These are phyloP conservation scores for Holocentrus rufus DNA, from an alignment of 2,797 vertebrate genomes.

Conservation along the genomic window DNA sequence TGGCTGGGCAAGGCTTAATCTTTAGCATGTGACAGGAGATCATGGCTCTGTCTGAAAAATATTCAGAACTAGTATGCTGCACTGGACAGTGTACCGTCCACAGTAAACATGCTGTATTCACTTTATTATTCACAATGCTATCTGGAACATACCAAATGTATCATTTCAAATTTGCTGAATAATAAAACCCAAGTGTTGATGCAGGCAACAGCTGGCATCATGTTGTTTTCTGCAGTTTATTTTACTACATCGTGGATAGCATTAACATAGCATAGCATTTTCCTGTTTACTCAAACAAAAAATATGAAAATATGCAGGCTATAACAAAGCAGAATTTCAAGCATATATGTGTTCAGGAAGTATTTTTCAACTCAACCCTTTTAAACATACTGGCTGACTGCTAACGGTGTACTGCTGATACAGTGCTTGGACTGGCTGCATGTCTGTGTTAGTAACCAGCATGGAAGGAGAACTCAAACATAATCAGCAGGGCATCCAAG, in stretches of 20 bases:
- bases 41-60: slow-evolving; percentile 50
- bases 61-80: slow-evolving; percentile 44
- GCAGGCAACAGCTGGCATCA: neutral
- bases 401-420: neutral
- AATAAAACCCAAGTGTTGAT: neutral
- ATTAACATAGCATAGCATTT: neutral
- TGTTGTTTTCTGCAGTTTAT: neutral
- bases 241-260: neutral
- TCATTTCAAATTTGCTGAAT: neutral
- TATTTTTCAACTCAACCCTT: neutral
- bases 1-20: slow-evolving; percentile 58
- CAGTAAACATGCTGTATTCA: neutral
- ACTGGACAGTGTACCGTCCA: slow-evolving; percentile 24
- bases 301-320: neutral
- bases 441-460: neutral
- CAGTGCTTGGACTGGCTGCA: neutral
- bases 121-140: neutral
- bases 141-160: neutral
- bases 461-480: neutral
- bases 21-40: slow-evolving; percentile 68
- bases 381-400: neutral
- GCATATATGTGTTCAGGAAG: neutral
- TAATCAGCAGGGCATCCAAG: slow-evolving; percentile 1
- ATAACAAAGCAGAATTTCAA: neutral
- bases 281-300: neutral